These are phyloP conservation scores for Crossaster papposus DNA, from an alignment of 53 echinoderm and acorn worm species.

Conservation along the genomic window DNA sequence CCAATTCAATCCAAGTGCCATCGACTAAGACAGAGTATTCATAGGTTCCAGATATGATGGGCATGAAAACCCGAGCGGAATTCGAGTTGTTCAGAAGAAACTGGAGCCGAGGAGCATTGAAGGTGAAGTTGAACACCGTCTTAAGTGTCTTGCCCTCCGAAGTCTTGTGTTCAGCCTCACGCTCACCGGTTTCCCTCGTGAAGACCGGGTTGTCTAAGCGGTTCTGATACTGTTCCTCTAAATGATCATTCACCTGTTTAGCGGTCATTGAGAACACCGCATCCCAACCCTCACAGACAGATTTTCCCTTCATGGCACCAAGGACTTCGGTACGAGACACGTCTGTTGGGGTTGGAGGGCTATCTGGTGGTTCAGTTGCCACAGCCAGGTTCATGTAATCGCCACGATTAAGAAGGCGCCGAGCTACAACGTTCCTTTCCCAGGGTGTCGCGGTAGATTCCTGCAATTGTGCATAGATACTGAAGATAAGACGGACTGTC, in stretches of 20 bases:
- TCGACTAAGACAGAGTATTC: not conserved
- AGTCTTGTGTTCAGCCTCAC: not conserved
- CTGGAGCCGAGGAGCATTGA: conserved; percentile 33
- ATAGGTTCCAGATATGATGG: conserved; percentile 15
- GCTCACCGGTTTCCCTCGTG: not conserved
- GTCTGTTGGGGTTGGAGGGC: no score
- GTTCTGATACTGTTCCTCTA: conserved; percentile 15
- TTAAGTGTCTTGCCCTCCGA: conserved; percentile 1
- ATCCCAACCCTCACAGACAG: conserved; percentile 55
- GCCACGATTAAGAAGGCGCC: not conserved
- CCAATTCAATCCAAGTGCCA: not conserved
- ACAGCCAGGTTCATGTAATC: not conserved
- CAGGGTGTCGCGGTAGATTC: not conserved
- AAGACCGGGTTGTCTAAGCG: not conserved
- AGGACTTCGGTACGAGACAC: conserved; percentile 17
- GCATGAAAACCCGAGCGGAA: conserved; percentile 11
- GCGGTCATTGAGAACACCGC: conserved; percentile 47
- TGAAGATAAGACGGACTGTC: conserved; percentile 47
- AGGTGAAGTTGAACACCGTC: conserved; percentile 21
- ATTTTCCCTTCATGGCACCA: conserved; percentile 19
- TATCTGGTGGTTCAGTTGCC: not conserved
- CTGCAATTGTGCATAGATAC: conserved; percentile 46
- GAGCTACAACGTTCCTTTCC: not conserved
- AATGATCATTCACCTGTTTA: conserved; percentile 30
- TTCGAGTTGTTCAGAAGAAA: conserved; percentile 35